Base-by-base conservation (phyloP, 2,113 vertebrate genomes). In the Melozone crissalis region DNA sequence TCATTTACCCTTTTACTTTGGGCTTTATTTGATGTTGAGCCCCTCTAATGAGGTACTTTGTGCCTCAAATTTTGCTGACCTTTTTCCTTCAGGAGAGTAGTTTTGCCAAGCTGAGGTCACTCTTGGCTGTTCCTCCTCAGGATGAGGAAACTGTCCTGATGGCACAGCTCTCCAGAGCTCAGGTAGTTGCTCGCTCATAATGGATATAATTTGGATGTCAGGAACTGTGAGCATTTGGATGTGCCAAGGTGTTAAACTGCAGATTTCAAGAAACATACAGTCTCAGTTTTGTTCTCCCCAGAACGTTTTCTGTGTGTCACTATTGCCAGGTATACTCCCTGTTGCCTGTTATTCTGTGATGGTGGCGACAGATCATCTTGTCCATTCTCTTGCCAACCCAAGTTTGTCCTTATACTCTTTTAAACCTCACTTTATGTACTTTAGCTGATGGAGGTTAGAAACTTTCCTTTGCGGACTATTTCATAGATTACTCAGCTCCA, bases 31-130 rank as follows among this genome's bases (percentile, higher is more conserved):
- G 68, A 44, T 52, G 20, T 58, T 52, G 74, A 63, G 24, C 61
- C 47, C 23, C 33, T 93, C 72, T 86, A 66, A 80, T 47, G 67
- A 77, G 76, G 68, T 4, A 18, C 47, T 74, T 84, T 55, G 59
- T 95, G 61, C 75, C 65, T 91, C 76, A 16, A 5, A 81, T 94
- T 85, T 69, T 62, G 18, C 23, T 90, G 90, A 81, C 51, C 54
- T 88, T 75, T 75, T 90, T 79, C 27, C 77, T 94, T 95, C 47
- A 83, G 62, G 63, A 62, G 71, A 76, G 24, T 35, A 39, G 44
- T 79, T 93, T 61, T 93, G 78, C 82, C 72, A 44, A 80, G 54
- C 59, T 89, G 73, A 93, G 55, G 71, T 92, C 61, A 58, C 61
- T 84, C 44, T 81, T 95, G 88, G 79, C 84, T 2, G 5, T 15